Percentiles rank a stretch among this genome's conserved stretches.
Conservation (phyloP, 2,797 vertebrate genomes). For the Pantherophis vulpinus region DNA sequence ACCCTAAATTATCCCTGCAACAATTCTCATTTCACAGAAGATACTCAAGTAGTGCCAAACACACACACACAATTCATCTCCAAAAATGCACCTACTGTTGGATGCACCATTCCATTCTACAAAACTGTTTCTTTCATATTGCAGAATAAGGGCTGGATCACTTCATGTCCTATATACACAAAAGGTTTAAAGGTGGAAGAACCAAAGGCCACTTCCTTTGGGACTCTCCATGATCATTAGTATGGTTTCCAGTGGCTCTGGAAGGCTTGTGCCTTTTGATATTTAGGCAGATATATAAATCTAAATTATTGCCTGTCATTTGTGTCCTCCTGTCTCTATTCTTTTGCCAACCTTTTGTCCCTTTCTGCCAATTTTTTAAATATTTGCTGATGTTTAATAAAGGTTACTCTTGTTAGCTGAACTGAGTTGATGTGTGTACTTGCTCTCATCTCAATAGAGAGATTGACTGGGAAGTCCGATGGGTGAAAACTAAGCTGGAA, state of each 20-base stretch:
- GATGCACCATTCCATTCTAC: neutral
- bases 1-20: neutral
- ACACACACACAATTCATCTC: neutral
- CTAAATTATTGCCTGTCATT: neutral
- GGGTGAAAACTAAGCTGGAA: neutral
- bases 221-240: neutral
- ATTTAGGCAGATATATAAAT: neutral
- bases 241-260: neutral
- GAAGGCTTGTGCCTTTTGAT: neutral
- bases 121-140: neutral
- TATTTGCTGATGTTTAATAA: neutral
- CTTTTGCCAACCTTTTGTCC: neutral
- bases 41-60: neutral
- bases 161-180: neutral
- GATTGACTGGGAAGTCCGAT: neutral
- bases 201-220: neutral
- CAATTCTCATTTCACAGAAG: neutral
- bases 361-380: neutral
- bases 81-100: neutral
- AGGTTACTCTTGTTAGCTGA: neutral
- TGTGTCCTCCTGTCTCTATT: neutral
- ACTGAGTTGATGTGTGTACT: neutral
- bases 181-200: neutral
- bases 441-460: neutral
- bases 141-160: neutral